Conservation (phyloP, 2,888 invertebrate species). For the Lasius fuliginosus region DNA sequence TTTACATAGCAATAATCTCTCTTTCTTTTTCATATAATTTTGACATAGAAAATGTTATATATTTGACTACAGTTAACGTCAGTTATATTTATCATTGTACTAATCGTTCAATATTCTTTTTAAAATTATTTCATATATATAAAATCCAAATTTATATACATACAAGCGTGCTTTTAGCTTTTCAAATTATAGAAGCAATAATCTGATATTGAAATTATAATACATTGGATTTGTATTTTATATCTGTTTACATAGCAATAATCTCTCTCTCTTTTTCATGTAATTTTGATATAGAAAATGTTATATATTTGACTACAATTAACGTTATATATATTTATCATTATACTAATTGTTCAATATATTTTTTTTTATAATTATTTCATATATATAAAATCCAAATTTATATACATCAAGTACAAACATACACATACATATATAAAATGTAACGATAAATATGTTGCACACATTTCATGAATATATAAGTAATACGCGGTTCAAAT, state of each 20-base stretch:
- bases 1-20: neutral
- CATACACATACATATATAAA: neutral
- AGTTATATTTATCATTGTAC: neutral
- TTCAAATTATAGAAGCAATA: neutral
- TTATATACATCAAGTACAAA: neutral
- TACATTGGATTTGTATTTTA: no score
- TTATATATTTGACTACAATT: neutral
- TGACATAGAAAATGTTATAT: neutral
- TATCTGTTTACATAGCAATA: neutral
- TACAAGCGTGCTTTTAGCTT: neutral
- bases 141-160: no score
- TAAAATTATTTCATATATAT: no score
- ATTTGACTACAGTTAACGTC: neutral
- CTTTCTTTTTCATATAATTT: neutral
- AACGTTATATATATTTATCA: neutral
- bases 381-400: neutral
- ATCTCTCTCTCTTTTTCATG: neutral
- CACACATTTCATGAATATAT: neutral
- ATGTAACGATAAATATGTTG: neutral
- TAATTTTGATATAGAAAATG: neutral
- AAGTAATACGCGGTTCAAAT: neutral
- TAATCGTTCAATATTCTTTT: conserved; percentile 1
- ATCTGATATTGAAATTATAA: no score
- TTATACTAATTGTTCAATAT: neutral
- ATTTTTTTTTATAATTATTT: neutral